Conservation (phyloP, 2,888 invertebrate genomes). For the Drosophila atroscutellata region DNA sequence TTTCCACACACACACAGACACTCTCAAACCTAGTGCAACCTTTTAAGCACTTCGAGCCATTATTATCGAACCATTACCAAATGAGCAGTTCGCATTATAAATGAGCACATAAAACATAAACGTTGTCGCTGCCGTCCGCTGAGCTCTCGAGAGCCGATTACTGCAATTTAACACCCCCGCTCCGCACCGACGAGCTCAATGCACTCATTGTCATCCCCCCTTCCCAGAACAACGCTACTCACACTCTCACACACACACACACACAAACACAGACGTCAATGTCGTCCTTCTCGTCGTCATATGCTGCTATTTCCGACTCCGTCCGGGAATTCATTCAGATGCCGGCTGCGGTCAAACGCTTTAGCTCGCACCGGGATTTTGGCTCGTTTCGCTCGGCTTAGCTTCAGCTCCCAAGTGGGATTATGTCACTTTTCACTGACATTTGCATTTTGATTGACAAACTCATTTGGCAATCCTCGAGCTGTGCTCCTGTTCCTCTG, state of each 20-base stretch:
- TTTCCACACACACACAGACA: slow-evolving; percentile 65
- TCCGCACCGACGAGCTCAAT: slow-evolving; percentile 18
- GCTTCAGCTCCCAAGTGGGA: slow-evolving; percentile 82
- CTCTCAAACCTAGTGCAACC: slow-evolving; percentile 35
- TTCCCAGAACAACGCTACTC: background rate
- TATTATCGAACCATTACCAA: slow-evolving; percentile 83
- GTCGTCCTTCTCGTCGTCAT: slow-evolving; percentile 55
- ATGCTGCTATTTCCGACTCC: slow-evolving; percentile 66
- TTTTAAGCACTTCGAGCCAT: slow-evolving; percentile 61
- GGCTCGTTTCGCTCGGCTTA: slow-evolving; percentile 69
- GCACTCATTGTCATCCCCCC: slow-evolving; percentile 24
- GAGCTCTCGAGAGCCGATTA: slow-evolving; percentile 80
- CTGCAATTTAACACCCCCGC: slow-evolving; percentile 80
- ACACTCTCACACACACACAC: background rate
- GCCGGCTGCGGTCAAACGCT: slow-evolving; percentile 80
- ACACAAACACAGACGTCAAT: slow-evolving; percentile 31
- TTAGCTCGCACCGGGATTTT: slow-evolving; percentile 82
- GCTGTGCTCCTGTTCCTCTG: background rate
- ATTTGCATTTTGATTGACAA: slow-evolving; percentile 84
- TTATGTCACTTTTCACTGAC: slow-evolving; percentile 83
- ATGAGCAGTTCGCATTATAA: slow-evolving; percentile 80
- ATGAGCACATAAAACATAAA: slow-evolving; percentile 81
- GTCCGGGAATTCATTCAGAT: slow-evolving; percentile 67
- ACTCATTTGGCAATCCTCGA: slow-evolving; percentile 71
- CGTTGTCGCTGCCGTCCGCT: slow-evolving; percentile 69